These are phyloP conservation scores for Chrysomela aeneicollis DNA, from an alignment of 2,888 invertebrate species.

Conservation along the genomic window DNA sequence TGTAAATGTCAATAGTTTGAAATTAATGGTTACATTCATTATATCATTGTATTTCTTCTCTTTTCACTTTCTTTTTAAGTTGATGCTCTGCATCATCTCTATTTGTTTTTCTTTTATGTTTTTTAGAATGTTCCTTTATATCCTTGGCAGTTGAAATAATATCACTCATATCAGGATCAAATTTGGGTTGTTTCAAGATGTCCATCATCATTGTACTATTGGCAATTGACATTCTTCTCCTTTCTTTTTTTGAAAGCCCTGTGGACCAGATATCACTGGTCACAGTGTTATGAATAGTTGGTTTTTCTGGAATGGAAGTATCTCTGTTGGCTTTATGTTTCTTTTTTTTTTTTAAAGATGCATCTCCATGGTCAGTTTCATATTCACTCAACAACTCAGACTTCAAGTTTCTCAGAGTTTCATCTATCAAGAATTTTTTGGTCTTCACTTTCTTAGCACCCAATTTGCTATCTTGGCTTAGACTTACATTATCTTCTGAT, in stretches of 20 bases:
- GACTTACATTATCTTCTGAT: slow-evolving; percentile 9
- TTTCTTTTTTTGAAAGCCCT: slow-evolving; percentile 3
- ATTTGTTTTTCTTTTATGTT: slow-evolving; percentile 13
- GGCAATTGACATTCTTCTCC: slow-evolving; percentile 18
- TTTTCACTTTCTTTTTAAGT: too few relatives aligned
- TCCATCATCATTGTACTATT: slow-evolving; percentile 34
- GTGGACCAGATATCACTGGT: background rate
- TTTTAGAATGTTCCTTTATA: slow-evolving; percentile 17
- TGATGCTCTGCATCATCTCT: background rate
- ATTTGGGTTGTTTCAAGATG: slow-evolving; percentile 18
- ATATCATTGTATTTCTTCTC: background rate
- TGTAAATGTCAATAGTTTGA: too few relatives aligned
- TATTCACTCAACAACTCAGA: slow-evolving; percentile 21
- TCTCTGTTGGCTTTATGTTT: slow-evolving; percentile 4
- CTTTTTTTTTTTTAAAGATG: slow-evolving; percentile 17
- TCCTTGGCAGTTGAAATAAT: slow-evolving; percentile 6
- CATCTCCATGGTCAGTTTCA: slow-evolving; percentile 16
- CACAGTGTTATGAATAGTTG: background rate
- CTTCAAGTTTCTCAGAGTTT: slow-evolving; percentile 19
- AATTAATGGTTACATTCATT: too few relatives aligned
- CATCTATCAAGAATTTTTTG: slow-evolving; percentile 19
- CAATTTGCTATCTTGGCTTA: background rate
- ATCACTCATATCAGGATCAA: slow-evolving; percentile 25
- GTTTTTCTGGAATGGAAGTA: background rate
- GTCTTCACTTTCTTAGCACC: slow-evolving; percentile 20